phyloP scores from a whole-genome alignment of 2,113 vertebrate genomes.

The Emberiza fucata region DNA sequence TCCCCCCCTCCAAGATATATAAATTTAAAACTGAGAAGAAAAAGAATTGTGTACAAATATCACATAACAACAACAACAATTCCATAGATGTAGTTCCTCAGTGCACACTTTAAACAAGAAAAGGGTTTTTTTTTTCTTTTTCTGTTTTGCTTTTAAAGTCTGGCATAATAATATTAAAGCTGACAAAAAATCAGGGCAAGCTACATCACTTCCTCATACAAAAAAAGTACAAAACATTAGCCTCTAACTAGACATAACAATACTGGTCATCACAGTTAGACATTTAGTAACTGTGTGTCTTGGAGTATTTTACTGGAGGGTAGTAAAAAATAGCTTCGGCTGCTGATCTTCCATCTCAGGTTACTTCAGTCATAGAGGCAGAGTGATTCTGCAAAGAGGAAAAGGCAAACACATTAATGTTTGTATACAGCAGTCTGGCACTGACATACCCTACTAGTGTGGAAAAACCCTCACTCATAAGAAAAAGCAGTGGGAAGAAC shows the following conservation, averaged over 20 bases:
- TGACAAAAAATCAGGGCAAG: conserved; percentile 84
- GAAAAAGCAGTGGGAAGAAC: not conserved
- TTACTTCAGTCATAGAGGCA: conserved; percentile 97
- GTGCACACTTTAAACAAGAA: conserved; percentile 84
- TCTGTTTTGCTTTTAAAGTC: conserved; percentile 76
- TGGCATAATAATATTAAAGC: conserved; percentile 87
- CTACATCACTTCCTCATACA: conserved; percentile 97
- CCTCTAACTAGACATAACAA: conserved; percentile 93
- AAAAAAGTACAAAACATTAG: conserved; percentile 98
- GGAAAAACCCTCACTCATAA: not conserved
- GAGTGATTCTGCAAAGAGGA: conserved; percentile 89
- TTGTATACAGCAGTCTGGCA: not conserved
- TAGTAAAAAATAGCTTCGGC: conserved; percentile 84
- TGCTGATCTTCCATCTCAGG: conserved; percentile 83
- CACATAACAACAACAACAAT: conserved; percentile 90
- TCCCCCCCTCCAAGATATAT: conserved; percentile 64
- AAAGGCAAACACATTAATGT: conserved; percentile 14
- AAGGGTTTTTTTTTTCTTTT: conserved; percentile 57
- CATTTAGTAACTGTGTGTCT: conserved; percentile 87
- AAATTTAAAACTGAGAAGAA: conserved; percentile 77
- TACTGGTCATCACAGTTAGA: conserved; percentile 85
- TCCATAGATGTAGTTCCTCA: conserved; percentile 81
- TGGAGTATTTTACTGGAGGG: conserved; percentile 84
- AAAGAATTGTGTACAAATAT: conserved; percentile 90
- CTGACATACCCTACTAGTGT: not conserved